Evolutionary conservation across 2,797 vertebrate genomes (phyloP), one percentile per base, ranked within the genome.

Genomic region (Natrix natrix): DNA sequence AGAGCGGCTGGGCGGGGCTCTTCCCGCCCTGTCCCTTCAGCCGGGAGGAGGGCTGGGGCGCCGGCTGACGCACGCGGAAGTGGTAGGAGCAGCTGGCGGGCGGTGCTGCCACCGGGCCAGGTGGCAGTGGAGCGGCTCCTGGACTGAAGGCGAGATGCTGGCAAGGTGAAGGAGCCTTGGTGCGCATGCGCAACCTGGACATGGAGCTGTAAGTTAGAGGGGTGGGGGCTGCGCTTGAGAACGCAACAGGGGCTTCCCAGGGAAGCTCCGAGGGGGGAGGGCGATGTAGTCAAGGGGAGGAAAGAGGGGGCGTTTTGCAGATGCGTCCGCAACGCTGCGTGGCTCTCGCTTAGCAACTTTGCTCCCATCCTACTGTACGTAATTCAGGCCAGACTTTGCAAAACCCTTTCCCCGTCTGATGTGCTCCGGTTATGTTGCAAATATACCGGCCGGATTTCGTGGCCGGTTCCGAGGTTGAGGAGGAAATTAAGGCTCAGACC

Each of bases 131-230:
- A 2, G 52, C 24, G 2, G 69, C 59, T 2, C 59, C 54, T 24
- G 1, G 7, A 91, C 37, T 20, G 37, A 55, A 78, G 26, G 20
- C 24, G 48, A 4, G 63, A 52, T 16, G 90, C 0, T 83, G 74
- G 37, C 4, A 52, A 2, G 56, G 86, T 1, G 89, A 59, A 1
- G 96, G 55, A 1, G 93, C 48, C 13, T 20, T 0, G 26, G 0
- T 1, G 95, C 94, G 94, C 95, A 91, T 92, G 94, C 63, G 95
- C 94, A 74, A 83, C 11, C n/a, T n/a, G 92, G 94, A 93, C 17
- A 96, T 96, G 93, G 95, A 96, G 83, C 93, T 88, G 96, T 96
- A 94, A 96, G 96, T 96, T 89, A 7, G 48, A 52, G 48, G 66
- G 26, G 88, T 92, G 20, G 24, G 88, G 1, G 57, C 56, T n/a